Evolutionary conservation across 2,888 invertebrate species (phyloP).

Genomic region (Cyclophora punctaria): DNA sequence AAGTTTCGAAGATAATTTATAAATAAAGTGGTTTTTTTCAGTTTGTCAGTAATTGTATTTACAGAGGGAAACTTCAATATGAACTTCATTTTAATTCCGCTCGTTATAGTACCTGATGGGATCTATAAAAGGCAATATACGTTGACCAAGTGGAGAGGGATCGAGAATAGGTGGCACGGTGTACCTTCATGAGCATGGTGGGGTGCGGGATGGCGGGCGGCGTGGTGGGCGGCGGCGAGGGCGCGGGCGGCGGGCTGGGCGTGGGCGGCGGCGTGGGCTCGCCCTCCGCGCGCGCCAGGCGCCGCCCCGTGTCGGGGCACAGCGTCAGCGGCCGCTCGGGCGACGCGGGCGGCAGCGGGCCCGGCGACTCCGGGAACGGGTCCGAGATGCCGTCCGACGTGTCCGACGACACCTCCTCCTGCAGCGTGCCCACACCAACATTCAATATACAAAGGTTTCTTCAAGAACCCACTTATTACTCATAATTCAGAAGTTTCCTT

Average conservation of each 20-base stretch:
- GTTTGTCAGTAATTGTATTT: too few relatives aligned
- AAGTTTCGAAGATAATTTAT: too few relatives aligned
- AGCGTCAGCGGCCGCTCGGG: slow-evolving; percentile 81
- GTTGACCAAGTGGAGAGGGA: too few relatives aligned
- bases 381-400: slow-evolving; percentile 79
- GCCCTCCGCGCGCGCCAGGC: slow-evolving; percentile 76
- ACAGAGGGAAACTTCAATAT: too few relatives aligned
- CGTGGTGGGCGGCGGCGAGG: slow-evolving; percentile 25
- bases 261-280: slow-evolving; percentile 76
- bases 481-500: too few relatives aligned
- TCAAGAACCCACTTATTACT: too few relatives aligned
- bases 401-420: slow-evolving; percentile 53
- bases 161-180: too few relatives aligned
- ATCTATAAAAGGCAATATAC: too few relatives aligned
- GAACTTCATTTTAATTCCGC: too few relatives aligned
- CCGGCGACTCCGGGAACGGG: slow-evolving; percentile 71
- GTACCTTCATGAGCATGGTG: slow-evolving; percentile 63
- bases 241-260: slow-evolving; percentile 57
- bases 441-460: too few relatives aligned
- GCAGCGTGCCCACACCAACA: background rate
- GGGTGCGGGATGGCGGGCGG: slow-evolving; percentile 25
- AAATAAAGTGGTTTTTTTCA: too few relatives aligned
- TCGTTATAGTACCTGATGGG: too few relatives aligned
- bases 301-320: slow-evolving; percentile 64
- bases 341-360: slow-evolving; percentile 72